Base-by-base conservation (phyloP, 2,113 vertebrate species). In the Noctilio leporinus region DNA sequence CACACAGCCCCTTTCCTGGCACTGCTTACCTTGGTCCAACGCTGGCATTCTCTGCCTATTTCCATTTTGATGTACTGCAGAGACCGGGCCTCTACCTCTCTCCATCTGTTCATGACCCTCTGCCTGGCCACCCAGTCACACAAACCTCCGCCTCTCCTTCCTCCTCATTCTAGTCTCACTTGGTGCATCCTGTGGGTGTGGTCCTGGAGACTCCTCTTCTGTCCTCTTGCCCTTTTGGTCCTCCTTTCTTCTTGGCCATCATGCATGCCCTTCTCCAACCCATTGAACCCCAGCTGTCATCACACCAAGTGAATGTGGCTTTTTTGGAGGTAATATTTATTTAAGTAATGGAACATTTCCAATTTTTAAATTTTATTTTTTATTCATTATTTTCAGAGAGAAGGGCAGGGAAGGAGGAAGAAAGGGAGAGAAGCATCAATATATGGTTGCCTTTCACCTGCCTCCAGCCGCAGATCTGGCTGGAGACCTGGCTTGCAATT, bases 111-210 rank as follows among this genome's bases (percentile, higher is more conserved):
- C 35, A 16, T 4, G 19, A 20, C 49, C n/a, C 24, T 43, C 55
- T 33, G 14, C 12, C 57, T 7, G 17, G 15, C 35, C 9, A 3
- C 53, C 14, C 0, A 4, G 8, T 10, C 2, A 12, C 26, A 10
- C 28, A 10, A 1, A 11, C 16, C 24, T 19, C n/a, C 0, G 4
- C 80, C 19, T 43, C 55, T 38, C 12, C n/a, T 22, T 30, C 43
- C 59, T 33, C 20, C 62, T 47, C 20, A 10, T 10, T 38, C 53
- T 8, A 7, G 35, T 10, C 16, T 1, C 24, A 2, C 5, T 1
- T 22, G 5, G 4, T 33, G 7, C 0, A 0, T 81, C 53, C 43
- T 4, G 5, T 49, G 3, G 0, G 5, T 0, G 0, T 2, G 12
- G 10, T 22, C 45, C 26, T 1, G 5, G 47, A 51, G 14, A 14